phyloP scores from a whole-genome alignment of 2,888 invertebrate genomes.

The Tipula confusa region DNA sequence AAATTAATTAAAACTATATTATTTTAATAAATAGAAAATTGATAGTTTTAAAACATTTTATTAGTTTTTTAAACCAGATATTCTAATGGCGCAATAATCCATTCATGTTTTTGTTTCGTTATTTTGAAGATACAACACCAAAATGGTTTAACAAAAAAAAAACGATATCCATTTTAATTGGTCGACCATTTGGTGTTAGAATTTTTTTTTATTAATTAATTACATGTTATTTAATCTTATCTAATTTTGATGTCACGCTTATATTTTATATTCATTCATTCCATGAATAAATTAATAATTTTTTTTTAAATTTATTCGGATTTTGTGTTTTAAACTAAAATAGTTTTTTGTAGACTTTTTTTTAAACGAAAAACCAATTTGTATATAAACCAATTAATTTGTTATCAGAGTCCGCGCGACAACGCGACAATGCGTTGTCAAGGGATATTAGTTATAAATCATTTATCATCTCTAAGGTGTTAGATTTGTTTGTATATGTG shows the following conservation, averaged over 20 bases:
- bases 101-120: neutral
- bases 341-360: neutral
- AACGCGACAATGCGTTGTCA: neutral
- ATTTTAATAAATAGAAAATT: neutral
- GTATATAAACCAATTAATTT: constrained; percentile 3
- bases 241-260: constrained; percentile 25
- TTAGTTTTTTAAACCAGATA: neutral
- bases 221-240: constrained; percentile 25
- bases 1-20: neutral
- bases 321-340: neutral
- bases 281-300: constrained; percentile 17
- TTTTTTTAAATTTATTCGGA: neutral
- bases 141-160: neutral
- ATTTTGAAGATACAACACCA: neutral
- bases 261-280: constrained; percentile 25
- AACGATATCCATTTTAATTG: constrained; percentile 3
- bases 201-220: constrained; percentile 14
- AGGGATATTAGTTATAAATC: neutral
- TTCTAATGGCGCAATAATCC: neutral
- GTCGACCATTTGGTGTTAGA: constrained; percentile 25
- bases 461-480: neutral
- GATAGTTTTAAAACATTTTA: neutral
- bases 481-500: neutral
- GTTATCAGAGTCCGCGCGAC: neutral
- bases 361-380: neutral